Conservation (phyloP, 35 echinoderm and acorn worm species). For the Hemicentrotus pulcherrimus region DNA sequence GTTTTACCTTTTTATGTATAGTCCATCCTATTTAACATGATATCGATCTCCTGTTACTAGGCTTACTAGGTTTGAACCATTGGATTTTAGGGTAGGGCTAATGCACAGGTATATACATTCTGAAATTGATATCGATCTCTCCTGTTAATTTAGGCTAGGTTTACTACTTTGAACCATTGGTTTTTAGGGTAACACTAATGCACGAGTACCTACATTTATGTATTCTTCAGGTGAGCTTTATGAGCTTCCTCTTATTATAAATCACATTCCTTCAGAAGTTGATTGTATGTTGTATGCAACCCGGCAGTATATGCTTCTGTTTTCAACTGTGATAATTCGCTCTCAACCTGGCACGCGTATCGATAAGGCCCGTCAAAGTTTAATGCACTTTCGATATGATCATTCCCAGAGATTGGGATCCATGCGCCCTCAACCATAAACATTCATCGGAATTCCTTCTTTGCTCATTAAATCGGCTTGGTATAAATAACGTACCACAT, state of each 20-base stretch:
- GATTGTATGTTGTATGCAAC: not conserved
- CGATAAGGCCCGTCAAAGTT: not conserved
- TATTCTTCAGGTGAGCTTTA: too few species aligned
- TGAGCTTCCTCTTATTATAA: not conserved
- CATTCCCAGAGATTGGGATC: not conserved
- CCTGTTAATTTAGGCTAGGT: too few species aligned
- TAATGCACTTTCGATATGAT: not conserved
- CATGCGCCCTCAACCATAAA: not conserved
- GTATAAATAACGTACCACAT: not conserved
- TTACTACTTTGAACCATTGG: too few species aligned
- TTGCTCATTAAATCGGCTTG: not conserved
- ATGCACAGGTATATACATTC: too few species aligned
- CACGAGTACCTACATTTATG: too few species aligned
- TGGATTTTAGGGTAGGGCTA: too few species aligned
- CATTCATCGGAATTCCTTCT: conserved; percentile 17
- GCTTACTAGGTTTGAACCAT: too few species aligned
- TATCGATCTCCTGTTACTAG: too few species aligned
- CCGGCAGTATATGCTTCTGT: not conserved
- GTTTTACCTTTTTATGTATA: too few species aligned
- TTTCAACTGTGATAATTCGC: not conserved
- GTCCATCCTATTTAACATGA: too few species aligned
- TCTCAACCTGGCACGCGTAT: not conserved
- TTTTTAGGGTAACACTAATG: too few species aligned
- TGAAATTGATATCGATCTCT: too few species aligned
- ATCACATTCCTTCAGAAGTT: not conserved